Percentiles rank a stretch among this genome's conserved stretches.
phyloP scores from a whole-genome alignment of 1,140 invertebrate species.

The Orussus abietinus region DNA sequence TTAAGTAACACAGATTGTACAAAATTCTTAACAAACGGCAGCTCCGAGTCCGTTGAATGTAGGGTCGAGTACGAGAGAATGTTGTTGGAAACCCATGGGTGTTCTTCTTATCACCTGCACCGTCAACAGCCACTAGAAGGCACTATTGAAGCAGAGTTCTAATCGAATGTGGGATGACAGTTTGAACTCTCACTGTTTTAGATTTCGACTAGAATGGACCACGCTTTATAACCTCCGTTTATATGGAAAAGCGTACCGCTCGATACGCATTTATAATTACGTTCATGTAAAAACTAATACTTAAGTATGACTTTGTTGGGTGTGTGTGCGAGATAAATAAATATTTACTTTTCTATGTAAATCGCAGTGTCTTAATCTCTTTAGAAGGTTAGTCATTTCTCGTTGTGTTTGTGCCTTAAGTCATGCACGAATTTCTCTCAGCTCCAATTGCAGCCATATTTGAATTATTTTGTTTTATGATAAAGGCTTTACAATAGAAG shows the following conservation, averaged over 20 bases:
- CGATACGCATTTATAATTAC: constrained; percentile 22
- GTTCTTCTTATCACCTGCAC: constrained; percentile 38
- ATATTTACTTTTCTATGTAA: constrained; percentile 15
- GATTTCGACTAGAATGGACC: not conserved
- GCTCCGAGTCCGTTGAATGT: constrained; percentile 14
- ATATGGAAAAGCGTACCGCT: constrained; percentile 20
- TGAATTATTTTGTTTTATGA: too few relatives aligned
- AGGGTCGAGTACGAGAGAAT: constrained; percentile 36
- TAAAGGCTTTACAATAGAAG: too few relatives aligned
- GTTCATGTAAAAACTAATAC: constrained; percentile 7
- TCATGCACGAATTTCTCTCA: constrained; percentile 3
- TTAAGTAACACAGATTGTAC: constrained; percentile 21
- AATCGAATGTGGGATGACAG: constrained; percentile 6
- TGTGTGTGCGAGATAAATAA: constrained; percentile 7
- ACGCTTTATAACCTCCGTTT: constrained; percentile 8
- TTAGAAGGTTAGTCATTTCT: not conserved
- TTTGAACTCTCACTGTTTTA: too few relatives aligned
- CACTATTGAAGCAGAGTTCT: constrained; percentile 38
- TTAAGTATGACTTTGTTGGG: constrained; percentile 6
- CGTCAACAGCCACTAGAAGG: constrained; percentile 25
- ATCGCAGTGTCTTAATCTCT: not conserved
- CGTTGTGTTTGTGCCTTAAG: not conserved
- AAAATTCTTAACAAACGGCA: constrained; percentile 16
- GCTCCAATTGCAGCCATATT: too few relatives aligned
- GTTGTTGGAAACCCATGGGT: constrained; percentile 46